Evolutionary conservation across 2,797 vertebrate species (phyloP).

Genomic region (Chanos chanos): DNA sequence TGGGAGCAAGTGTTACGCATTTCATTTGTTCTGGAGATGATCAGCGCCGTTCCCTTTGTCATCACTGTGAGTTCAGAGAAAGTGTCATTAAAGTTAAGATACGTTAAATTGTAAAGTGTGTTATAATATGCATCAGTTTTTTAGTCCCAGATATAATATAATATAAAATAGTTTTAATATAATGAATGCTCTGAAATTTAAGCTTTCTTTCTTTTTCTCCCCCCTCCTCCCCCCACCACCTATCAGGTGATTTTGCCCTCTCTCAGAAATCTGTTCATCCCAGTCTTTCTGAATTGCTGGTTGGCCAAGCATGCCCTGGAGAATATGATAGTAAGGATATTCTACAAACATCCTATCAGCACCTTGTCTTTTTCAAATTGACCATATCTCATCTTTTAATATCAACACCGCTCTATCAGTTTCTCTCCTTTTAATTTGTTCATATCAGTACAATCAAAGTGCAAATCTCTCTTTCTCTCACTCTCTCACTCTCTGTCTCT

Average conservation of each 20-base stretch:
- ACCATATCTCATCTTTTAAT: too few species aligned
- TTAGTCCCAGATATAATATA: too few species aligned
- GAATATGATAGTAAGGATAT: slow-evolving; percentile 79
- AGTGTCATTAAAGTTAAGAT: too few species aligned
- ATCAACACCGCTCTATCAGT: too few species aligned
- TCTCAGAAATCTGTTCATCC: slow-evolving; percentile 79
- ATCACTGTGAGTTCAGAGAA: slow-evolving; percentile 82
- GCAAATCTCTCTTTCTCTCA: background rate
- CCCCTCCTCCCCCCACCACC: too few species aligned
- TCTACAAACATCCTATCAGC: background rate
- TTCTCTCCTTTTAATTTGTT: too few species aligned
- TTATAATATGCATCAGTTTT: too few species aligned
- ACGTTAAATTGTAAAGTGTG: too few species aligned
- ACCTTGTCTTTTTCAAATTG: too few species aligned
- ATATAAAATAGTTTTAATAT: background rate
- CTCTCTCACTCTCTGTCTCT: background rate
- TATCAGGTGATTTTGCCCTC: slow-evolving; percentile 76
- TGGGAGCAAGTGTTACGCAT: slow-evolving; percentile 83
- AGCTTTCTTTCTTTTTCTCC: too few species aligned
- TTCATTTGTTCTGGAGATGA: slow-evolving; percentile 83
- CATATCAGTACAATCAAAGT: background rate
- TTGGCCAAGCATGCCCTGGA: slow-evolving; percentile 79
- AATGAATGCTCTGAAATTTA: background rate
- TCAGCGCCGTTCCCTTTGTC: slow-evolving; percentile 80
- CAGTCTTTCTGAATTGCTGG: slow-evolving; percentile 85